Evolutionary conservation across 2,797 vertebrate species (phyloP).

Genomic region (Coreius guichenoti): DNA sequence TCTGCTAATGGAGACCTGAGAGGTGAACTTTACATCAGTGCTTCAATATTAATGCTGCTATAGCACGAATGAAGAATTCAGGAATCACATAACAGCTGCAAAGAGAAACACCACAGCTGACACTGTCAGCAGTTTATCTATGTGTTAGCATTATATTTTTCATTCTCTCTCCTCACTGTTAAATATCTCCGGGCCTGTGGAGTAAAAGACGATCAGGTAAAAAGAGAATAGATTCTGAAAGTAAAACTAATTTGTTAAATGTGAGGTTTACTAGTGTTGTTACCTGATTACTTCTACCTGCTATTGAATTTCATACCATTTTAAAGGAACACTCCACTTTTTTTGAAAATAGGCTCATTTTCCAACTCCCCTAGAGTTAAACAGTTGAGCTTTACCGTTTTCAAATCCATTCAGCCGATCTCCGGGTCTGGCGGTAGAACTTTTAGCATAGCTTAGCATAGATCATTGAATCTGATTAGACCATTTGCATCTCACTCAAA

Average conservation of each 20-base stretch:
- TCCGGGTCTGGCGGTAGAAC: too few species aligned
- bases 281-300: background rate
- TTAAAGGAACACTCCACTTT: too few species aligned
- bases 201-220: background rate
- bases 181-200: background rate
- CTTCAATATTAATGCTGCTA: slow-evolving; percentile 37
- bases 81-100: slow-evolving; percentile 7
- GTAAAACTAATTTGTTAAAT: background rate
- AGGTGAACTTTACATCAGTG: slow-evolving; percentile 24
- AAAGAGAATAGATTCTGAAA: background rate
- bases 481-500: too few species aligned
- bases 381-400: too few species aligned
- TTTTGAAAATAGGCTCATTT: too few species aligned
- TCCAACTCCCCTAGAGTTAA: too few species aligned
- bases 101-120: background rate
- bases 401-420: too few species aligned
- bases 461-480: too few species aligned
- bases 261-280: background rate
- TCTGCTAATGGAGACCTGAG: slow-evolving; percentile 41
- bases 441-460: too few species aligned
- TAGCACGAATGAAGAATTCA: slow-evolving; percentile 23
- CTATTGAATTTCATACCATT: background rate
- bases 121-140: slow-evolving; percentile 20
- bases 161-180: background rate
- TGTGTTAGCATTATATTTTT: slow-evolving; percentile 16